Conservation (phyloP, 2,888 invertebrate species). For the Horisme vitalbata region DNA sequence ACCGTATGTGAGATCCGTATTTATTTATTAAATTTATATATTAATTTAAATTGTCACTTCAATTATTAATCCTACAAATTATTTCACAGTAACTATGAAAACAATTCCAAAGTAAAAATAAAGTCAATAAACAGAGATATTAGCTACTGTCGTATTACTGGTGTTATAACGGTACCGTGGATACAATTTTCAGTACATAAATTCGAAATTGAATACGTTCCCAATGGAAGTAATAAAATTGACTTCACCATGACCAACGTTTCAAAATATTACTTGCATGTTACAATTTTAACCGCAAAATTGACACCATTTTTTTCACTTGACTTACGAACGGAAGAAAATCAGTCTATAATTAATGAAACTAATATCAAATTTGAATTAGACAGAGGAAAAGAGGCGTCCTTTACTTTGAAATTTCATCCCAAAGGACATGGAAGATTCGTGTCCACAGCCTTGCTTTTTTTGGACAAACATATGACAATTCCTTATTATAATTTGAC, state of each 20-base stretch:
- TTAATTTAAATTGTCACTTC: too few species aligned
- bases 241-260: conserved; percentile 68
- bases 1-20: too few species aligned
- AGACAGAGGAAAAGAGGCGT: conserved; percentile 41
- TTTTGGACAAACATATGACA: conserved; percentile 65
- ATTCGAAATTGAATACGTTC: conserved; percentile 61
- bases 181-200: conserved; percentile 62
- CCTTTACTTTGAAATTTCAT: conserved; percentile 59
- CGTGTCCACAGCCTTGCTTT: conserved; percentile 60
- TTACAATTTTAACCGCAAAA: conserved; percentile 61
- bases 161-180: conserved; percentile 72
- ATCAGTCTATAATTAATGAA: conserved; percentile 49
- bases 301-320: conserved; percentile 61
- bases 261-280: conserved; percentile 60
- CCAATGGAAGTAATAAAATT: conserved; percentile 46
- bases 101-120: conserved; percentile 62
- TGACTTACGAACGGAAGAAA: conserved; percentile 48
- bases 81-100: conserved; percentile 59
- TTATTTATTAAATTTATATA: too few species aligned
- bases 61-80: too few species aligned
- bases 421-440: conserved; percentile 65
- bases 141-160: conserved; percentile 60
- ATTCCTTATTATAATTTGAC: conserved; percentile 69
- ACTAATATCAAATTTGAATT: conserved; percentile 63
- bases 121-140: conserved; percentile 65